Percentiles rank a stretch among this genome's conserved stretches.
These are phyloP conservation scores for Delphinapterus leucas DNA, from an alignment of 2,113 vertebrate genomes.

Conservation along the genomic window DNA sequence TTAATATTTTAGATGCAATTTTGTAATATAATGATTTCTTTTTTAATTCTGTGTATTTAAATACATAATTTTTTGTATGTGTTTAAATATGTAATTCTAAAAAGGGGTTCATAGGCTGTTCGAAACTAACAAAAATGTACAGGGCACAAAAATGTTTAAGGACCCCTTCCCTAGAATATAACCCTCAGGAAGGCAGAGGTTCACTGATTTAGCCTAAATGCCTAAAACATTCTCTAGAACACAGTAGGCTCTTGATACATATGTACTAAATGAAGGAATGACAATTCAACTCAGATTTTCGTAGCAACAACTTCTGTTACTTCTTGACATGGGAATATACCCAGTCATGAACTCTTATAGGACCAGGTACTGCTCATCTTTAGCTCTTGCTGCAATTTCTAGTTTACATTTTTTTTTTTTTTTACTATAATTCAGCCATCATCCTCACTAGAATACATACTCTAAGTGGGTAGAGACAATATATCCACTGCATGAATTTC, in stretches of 20 bases:
- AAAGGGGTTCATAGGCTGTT: neutral
- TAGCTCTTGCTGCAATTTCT: neutral
- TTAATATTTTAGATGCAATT: neutral
- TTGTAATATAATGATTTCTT: neutral
- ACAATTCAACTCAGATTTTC: neutral
- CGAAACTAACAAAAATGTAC: neutral
- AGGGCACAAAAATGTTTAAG: neutral
- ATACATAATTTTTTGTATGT: neutral
- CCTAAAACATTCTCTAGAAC: neutral
- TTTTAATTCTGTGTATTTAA: neutral
- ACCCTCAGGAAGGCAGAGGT: neutral
- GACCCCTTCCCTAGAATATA: neutral
- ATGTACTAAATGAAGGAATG: neutral
- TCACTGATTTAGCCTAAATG: neutral
- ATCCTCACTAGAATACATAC: neutral
- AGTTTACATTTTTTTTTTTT: neutral
- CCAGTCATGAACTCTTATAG: neutral
- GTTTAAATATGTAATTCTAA: neutral
- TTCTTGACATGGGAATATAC: neutral
- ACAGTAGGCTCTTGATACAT: neutral
- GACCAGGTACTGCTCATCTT: neutral
- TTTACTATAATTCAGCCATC: neutral
- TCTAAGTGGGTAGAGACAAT: neutral
- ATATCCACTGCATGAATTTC: neutral
- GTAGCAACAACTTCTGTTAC: neutral